phyloP scores from a whole-genome alignment of 92 coral and sea anemone genomes.

The Muricea muricata region DNA sequence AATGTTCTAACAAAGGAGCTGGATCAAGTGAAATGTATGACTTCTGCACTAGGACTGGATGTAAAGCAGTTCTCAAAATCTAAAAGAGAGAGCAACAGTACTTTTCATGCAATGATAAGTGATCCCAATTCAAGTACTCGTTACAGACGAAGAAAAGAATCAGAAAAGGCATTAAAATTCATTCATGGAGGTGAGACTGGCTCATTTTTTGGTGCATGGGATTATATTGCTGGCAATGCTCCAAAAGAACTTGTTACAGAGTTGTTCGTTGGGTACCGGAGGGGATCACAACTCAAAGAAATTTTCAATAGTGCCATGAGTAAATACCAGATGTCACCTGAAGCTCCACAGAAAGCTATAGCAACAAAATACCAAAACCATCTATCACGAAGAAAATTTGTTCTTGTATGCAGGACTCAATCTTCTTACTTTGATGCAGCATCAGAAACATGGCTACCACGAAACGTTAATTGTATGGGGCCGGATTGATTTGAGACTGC shows the following conservation, averaged over 20 bases:
- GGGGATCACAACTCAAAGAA: conserved; percentile 61
- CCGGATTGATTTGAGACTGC: conserved; percentile 48
- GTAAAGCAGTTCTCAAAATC: conserved; percentile 22
- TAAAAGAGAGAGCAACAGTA: conserved; percentile 49
- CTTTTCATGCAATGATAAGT: conserved; percentile 39
- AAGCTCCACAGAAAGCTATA: conserved; percentile 26
- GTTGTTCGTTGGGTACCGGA: conserved; percentile 54
- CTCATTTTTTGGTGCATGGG: conserved; percentile 72
- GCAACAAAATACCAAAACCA: conserved; percentile 30
- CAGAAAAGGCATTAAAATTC: conserved; percentile 59
- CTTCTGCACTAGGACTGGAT: conserved; percentile 35
- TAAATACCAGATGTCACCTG: conserved; percentile 25
- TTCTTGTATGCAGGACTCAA: conserved; percentile 61
- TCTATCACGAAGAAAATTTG: conserved; percentile 54
- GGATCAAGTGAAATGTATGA: conserved; percentile 43
- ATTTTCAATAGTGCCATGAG: conserved; percentile 54
- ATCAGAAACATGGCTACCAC: conserved; percentile 63
- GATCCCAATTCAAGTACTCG: conserved; percentile 60
- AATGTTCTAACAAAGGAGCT: conserved; percentile 39
- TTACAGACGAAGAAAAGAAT: conserved; percentile 66
- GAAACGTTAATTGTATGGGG: conserved; percentile 68
- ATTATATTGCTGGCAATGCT: conserved; percentile 70
- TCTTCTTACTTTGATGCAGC: conserved; percentile 65
- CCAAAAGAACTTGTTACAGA: conserved; percentile 68
- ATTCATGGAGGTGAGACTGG: conserved; percentile 68